Base-by-base conservation (phyloP, 2,888 invertebrate species). In the Andrena flavipes region DNA sequence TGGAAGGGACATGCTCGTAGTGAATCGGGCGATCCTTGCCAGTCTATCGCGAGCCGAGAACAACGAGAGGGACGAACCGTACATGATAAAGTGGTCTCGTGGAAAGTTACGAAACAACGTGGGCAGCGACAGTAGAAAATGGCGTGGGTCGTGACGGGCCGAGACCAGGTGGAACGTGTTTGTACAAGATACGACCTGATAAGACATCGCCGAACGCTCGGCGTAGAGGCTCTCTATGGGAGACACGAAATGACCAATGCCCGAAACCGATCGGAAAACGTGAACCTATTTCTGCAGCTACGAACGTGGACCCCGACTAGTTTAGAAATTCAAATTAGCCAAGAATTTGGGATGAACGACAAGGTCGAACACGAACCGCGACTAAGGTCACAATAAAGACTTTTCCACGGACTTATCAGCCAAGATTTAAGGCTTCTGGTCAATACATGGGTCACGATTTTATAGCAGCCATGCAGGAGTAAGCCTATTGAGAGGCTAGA, bases 161-260 rank as follows among this genome's bases (percentile, higher is more conserved):
- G 81, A 77, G 84, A 88, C 88, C 88, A 88, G 88, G 88, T 88
- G 88, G 87, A 87, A 88, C 88, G 80, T 88, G 88, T 88, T 88
- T 88, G 86, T 81, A 88, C 88, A 88, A 88, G 88, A 88, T 88
- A 88, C 72, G 81, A 30, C 78, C 83, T 84, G 88, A 88, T 88
- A 88, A 87, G 84, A 67, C 83, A 83, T 74, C 82, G 63, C 51
- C 87, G 80, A 77, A 73, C 56, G 70, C 82, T 72, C 74, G 70
- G 20, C 74, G 78, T 51, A 72, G 75, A 78, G 84, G 62, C 33
- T 26, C 48, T 62, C 54, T 68, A 54, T 23, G 74, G 26, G 59
- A 77, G 65, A 69, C 76, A 29, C 49, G 30, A 64, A 76, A 77
- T 84, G 88, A 77, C 88, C 87, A 81, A 68, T 81, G 80, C 68